phyloP scores from a whole-genome alignment of 2,113 vertebrate genomes.

The Ptyas mucosa region DNA sequence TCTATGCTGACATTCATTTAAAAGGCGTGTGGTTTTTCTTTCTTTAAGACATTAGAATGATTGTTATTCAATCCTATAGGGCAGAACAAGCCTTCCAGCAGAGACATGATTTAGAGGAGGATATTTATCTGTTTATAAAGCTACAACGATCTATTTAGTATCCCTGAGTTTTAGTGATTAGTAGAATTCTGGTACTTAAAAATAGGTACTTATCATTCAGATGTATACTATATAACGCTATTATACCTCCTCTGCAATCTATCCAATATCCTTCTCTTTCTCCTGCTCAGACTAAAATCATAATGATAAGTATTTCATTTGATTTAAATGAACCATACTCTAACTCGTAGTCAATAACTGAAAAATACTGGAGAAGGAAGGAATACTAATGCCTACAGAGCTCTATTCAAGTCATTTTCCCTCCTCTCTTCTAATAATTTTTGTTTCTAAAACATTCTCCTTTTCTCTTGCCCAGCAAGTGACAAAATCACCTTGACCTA shows the following conservation, averaged over 20 bases:
- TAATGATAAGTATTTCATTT: neutral
- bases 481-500: constrained; percentile 55
- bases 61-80: neutral
- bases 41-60: neutral
- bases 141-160: neutral
- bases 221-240: neutral
- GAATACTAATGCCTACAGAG: neutral
- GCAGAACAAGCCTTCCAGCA: neutral
- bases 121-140: neutral
- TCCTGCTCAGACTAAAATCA: neutral
- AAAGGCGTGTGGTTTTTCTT: neutral
- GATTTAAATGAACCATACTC: neutral
- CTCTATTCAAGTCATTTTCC: neutral
- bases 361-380: neutral
- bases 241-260: neutral
- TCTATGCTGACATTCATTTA: neutral
- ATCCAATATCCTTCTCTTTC: neutral
- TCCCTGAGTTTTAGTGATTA: neutral
- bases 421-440: neutral
- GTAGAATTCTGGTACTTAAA: neutral
- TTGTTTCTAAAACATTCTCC: neutral
- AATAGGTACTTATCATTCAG: neutral
- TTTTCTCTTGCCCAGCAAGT: neutral
- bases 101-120: neutral
- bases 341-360: neutral